Percentiles rank a stretch among this genome's conserved stretches.
Evolutionary conservation across 2,797 vertebrate genomes (phyloP).

Genomic region (Champsocephalus esox): DNA sequence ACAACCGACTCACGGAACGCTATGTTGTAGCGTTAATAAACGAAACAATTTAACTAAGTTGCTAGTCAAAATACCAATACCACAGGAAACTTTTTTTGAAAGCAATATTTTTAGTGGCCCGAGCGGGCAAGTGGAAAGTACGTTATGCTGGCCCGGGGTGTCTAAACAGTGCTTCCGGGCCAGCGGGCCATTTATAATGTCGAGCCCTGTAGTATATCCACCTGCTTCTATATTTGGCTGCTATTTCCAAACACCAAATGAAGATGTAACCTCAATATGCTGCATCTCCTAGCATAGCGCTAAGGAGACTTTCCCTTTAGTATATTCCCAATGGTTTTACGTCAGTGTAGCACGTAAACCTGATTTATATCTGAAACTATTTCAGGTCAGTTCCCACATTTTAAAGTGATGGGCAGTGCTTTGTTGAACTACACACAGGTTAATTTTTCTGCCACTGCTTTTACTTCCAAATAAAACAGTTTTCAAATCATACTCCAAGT

Average conservation of each 20-base stretch:
- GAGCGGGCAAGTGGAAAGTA: too few relatives aligned
- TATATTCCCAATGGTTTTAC: slow-evolving; percentile 24
- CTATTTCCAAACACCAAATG: not conserved
- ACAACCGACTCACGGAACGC: too few relatives aligned
- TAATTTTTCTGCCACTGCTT: slow-evolving; percentile 10
- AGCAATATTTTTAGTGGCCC: too few relatives aligned
- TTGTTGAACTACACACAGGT: slow-evolving; percentile 26
- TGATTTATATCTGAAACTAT: slow-evolving; percentile 46
- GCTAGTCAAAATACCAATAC: too few relatives aligned
- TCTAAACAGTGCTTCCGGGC: too few relatives aligned
- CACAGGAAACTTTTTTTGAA: too few relatives aligned
- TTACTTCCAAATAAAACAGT: slow-evolving; percentile 50
- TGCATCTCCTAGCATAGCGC: not conserved
- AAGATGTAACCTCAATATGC: not conserved
- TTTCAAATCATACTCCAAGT: slow-evolving; percentile 24
- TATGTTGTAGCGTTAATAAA: too few relatives aligned
- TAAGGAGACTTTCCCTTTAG: not conserved
- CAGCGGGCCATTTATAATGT: too few relatives aligned
- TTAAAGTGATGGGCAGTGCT: slow-evolving; percentile 22
- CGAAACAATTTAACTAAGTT: too few relatives aligned
- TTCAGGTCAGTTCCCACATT: slow-evolving; percentile 44
- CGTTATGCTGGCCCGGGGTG: too few relatives aligned
- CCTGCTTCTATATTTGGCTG: not conserved
- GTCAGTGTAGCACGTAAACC: not conserved
- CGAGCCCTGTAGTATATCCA: too few relatives aligned